These are phyloP conservation scores for Frieseomelitta varia DNA, from an alignment of 1,140 invertebrate genomes.

Conservation along the genomic window DNA sequence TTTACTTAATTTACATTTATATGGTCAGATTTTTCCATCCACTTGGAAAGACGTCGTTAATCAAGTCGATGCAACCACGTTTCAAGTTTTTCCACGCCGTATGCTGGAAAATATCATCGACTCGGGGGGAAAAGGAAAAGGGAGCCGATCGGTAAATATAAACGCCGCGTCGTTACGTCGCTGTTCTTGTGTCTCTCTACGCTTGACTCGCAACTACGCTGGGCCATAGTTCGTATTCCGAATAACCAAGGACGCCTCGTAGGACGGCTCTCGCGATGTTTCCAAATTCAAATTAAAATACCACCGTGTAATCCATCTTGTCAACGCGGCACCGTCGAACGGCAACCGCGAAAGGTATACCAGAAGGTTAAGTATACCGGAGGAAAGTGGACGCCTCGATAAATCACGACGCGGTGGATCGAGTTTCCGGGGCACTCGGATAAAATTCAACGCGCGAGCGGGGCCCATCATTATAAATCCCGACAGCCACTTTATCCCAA, in stretches of 20 bases:
- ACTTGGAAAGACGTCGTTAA: conserved; percentile 25
- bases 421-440: conserved; percentile 52
- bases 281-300: not conserved
- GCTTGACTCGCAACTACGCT: too few species aligned
- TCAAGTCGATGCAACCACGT: conserved; percentile 13
- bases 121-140: not conserved
- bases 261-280: too few species aligned
- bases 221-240: too few species aligned
- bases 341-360: not conserved
- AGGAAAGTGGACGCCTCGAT: conserved; percentile 29
- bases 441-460: conserved; percentile 49
- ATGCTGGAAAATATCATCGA: conserved; percentile 19
- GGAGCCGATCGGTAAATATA: conserved; percentile 3
- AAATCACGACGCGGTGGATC: conserved; percentile 54
- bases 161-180: too few species aligned
- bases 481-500: conserved; percentile 68
- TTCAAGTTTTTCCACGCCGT: not conserved
- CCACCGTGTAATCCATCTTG: not conserved
- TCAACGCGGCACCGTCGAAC: not conserved
- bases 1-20: conserved; percentile 53
- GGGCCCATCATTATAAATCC: conserved; percentile 57
- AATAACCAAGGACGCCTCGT: too few species aligned
- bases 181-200: too few species aligned
- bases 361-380: not conserved
- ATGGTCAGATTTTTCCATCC: conserved; percentile 29